Conservation (phyloP, 2,113 vertebrate species). For the Grallaria varia region DNA sequence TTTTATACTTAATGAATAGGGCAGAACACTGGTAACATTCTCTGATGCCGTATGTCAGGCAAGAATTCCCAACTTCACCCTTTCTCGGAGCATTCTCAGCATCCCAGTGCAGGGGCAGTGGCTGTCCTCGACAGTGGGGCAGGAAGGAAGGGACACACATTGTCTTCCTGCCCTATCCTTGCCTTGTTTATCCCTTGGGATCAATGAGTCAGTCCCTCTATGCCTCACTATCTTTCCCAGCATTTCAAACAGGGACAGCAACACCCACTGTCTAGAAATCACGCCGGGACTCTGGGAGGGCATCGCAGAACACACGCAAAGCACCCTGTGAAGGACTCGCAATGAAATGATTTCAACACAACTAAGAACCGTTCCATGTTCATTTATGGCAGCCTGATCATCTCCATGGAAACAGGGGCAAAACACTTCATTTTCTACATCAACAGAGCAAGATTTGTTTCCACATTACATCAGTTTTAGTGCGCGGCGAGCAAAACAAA, state of each 20-base stretch:
- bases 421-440: slow-evolving; percentile 15
- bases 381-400: slow-evolving; percentile 51
- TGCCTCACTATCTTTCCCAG: background rate
- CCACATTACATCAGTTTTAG: slow-evolving; percentile 31
- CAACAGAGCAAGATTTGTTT: slow-evolving; percentile 56
- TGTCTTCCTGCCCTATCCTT: rapidly evolving
- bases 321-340: background rate
- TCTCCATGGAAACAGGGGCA: slow-evolving; percentile 66
- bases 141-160: background rate
- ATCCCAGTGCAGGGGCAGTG: rapidly evolving
- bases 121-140: background rate
- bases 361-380: background rate
- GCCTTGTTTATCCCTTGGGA: background rate
- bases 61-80: background rate
- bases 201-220: background rate
- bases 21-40: background rate
- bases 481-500: slow-evolving; percentile 21
- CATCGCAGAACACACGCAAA: background rate
- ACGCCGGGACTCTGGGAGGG: background rate
- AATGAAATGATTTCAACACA: slow-evolving; percentile 16
- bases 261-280: background rate
- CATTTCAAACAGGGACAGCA: background rate
- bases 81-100: background rate
- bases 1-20: background rate
- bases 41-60: too few species aligned